These are phyloP conservation scores for Prionailurus viverrinus DNA, from an alignment of 2,113 vertebrate genomes.

Conservation along the genomic window DNA sequence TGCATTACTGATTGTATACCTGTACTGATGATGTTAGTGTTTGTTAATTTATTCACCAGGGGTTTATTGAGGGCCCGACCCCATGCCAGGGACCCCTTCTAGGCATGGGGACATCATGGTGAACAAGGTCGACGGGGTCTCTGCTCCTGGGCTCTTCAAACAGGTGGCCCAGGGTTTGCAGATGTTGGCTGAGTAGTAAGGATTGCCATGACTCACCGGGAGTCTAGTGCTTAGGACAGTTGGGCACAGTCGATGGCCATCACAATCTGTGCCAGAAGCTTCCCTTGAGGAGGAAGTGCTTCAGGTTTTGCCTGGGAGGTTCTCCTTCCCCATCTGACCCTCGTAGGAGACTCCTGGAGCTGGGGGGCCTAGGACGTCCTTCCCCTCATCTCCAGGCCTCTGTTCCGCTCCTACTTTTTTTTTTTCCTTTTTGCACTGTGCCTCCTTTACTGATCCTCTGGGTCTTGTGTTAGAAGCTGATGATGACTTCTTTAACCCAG, in stretches of 20 bases:
- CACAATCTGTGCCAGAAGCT: not conserved
- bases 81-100: not conserved
- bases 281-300: not conserved
- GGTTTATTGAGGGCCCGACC: not conserved
- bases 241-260: not conserved
- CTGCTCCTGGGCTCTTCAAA: not conserved
- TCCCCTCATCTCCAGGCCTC: not conserved
- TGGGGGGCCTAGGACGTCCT: not conserved
- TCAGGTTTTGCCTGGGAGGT: not conserved
- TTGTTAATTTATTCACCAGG: not conserved
- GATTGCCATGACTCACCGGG: not conserved
- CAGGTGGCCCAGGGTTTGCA: not conserved
- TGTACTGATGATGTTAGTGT: rapidly evolving
- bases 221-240: not conserved
- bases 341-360: too few species aligned
- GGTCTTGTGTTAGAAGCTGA: not conserved
- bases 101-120: not conserved
- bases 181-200: not conserved
- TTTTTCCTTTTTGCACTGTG: rapidly evolving
- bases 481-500: not conserved
- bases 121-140: not conserved
- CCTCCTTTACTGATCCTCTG: not conserved
- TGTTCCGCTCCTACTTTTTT: not conserved
- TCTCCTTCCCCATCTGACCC: too few species aligned
- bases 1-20: rapidly evolving